Evolutionary conservation across 2,888 invertebrate species (phyloP).

Genomic region (Piscicola geometra): DNA sequence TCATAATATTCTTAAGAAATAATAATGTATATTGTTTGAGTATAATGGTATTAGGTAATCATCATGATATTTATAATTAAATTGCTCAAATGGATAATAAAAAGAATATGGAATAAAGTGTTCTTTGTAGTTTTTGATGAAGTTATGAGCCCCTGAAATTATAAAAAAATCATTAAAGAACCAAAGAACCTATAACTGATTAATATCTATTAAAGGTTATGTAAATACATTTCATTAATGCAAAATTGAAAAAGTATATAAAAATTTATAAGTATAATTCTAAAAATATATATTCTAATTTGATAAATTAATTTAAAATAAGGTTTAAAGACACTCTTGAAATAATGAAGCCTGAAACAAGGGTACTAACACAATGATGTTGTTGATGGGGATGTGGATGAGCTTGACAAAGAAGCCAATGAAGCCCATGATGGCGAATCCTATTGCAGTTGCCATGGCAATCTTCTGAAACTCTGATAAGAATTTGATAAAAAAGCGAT

Average conservation of each 20-base stretch:
- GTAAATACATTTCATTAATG: neutral
- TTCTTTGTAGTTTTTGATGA: no score
- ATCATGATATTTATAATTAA: no score
- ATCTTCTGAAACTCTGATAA: constrained; percentile 94
- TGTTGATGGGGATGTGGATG: constrained; percentile 92
- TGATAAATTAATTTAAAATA: no score
- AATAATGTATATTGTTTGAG: no score
- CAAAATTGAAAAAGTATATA: neutral
- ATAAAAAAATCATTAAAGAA: neutral
- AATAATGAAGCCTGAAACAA: neutral
- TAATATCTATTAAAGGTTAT: no score
- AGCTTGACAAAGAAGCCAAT: constrained; percentile 99
- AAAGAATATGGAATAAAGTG: no score
- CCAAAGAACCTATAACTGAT: neutral
- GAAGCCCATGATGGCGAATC: constrained; percentile 99
- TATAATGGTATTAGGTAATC: no score
- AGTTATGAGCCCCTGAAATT: constrained; percentile 19
- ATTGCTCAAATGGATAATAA: no score
- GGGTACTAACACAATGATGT: constrained; percentile 60
- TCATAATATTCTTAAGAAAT: no score
- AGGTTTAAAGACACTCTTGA: neutral
- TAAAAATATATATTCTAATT: no score
- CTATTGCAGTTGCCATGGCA: constrained; percentile 96
- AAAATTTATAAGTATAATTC: no score
- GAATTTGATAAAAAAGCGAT: neutral